Evolutionary conservation across 2,888 invertebrate genomes (phyloP).

Genomic region (Limenitis arthemis): DNA sequence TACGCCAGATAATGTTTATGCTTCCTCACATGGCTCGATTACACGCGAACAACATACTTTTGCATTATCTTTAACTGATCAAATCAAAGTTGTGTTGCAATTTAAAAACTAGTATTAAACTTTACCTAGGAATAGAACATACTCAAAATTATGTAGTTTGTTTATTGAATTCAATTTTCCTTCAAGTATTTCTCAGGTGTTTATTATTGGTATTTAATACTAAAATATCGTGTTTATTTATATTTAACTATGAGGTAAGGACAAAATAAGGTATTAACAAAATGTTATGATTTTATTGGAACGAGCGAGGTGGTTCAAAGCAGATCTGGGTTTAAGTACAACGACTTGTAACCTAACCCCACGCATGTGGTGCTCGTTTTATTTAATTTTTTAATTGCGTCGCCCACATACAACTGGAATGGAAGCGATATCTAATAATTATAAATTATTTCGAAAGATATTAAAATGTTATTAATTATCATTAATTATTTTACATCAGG

Average conservation of each 20-base stretch:
- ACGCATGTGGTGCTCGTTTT: slow-evolving; percentile 48
- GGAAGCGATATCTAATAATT: slow-evolving; percentile 13
- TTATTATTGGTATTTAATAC: too few relatives aligned
- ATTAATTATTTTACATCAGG: too few relatives aligned
- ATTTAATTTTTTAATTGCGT: slow-evolving; percentile 57
- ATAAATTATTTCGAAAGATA: not conserved
- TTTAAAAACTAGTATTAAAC: slow-evolving; percentile 28
- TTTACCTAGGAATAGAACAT: slow-evolving; percentile 16
- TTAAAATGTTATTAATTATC: too few relatives aligned
- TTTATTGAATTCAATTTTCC: not conserved
- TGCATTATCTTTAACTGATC: slow-evolving; percentile 53
- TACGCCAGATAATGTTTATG: slow-evolving; percentile 33
- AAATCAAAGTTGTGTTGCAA: slow-evolving; percentile 43
- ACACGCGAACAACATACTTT: slow-evolving; percentile 34
- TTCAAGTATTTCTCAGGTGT: too few relatives aligned
- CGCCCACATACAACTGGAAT: slow-evolving; percentile 41
- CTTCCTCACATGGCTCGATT: slow-evolving; percentile 42
- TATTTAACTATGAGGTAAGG: too few relatives aligned
- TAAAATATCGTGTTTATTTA: too few relatives aligned
- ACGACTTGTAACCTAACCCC: slow-evolving; percentile 36
- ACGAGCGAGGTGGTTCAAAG: slow-evolving; percentile 5
- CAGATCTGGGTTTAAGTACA: slow-evolving; percentile 22
- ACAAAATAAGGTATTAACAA: too few relatives aligned
- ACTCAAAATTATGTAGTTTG: not conserved
- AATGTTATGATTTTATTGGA: slow-evolving; percentile 1